phyloP scores from a whole-genome alignment of 1,140 invertebrate genomes.

The Zaprionus nigranus region DNA sequence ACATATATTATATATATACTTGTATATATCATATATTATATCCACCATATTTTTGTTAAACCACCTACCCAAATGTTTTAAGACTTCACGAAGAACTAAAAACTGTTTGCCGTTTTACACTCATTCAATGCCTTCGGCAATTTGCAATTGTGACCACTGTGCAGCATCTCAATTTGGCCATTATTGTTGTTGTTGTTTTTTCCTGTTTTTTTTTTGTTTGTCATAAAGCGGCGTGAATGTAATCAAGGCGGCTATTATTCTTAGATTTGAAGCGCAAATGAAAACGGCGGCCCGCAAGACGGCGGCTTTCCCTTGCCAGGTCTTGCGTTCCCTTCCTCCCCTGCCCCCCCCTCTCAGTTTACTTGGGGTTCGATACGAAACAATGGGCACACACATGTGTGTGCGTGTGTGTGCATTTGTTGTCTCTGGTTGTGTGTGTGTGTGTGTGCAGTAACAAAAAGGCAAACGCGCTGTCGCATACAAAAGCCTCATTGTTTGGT shows the following conservation, averaged over 20 bases:
- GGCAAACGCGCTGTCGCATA: conserved; percentile 65
- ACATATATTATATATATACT: too few relatives aligned
- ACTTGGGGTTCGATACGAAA: conserved; percentile 62
- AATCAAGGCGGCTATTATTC: conserved; percentile 81
- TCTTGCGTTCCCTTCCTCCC: background rate
- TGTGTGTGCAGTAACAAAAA: conserved; percentile 48
- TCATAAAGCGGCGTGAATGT: conserved; percentile 81
- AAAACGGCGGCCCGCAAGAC: conserved; percentile 52
- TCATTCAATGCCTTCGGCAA: background rate
- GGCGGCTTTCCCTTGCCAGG: conserved; percentile 7
- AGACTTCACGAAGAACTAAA: too few relatives aligned
- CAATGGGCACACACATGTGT: conserved; percentile 52
- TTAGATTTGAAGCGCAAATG: conserved; percentile 81
- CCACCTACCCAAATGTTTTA: too few relatives aligned
- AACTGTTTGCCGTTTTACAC: background rate
- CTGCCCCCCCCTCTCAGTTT: background rate
- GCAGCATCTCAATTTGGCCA: conserved; percentile 31
- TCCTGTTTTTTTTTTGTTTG: conserved; percentile 49
- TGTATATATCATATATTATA: too few relatives aligned
- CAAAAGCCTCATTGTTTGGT: conserved; percentile 73
- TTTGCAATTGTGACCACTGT: conserved; percentile 10
- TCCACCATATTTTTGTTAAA: too few relatives aligned
- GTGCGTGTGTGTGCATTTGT: conserved; percentile 31
- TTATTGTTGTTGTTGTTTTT: background rate
- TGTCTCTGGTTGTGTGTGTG: conserved; percentile 14